Evolutionary conservation across 2,797 vertebrate species (phyloP), one percentile per base, ranked within the genome.

Genomic region (Fundulus diaphanus): DNA sequence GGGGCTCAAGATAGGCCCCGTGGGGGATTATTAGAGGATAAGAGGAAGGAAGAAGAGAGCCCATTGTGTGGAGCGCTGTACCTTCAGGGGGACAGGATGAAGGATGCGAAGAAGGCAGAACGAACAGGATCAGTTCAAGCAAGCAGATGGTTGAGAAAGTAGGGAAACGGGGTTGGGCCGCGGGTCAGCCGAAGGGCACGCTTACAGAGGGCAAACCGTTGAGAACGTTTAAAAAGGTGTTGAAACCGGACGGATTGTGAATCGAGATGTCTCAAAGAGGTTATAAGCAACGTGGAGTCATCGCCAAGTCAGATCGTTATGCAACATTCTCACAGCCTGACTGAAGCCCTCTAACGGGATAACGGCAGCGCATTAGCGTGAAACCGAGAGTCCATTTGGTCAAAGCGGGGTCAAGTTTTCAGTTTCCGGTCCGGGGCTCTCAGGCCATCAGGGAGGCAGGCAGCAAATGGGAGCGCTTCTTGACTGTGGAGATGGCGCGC

Each of bases 11-110:
- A 85, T 72, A 48, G 79, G 83, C 73, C 82, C 76, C 27, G 51
- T 74, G 59, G 69, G 87, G 89, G 88, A 22, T 91, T 87, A 90
- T 91, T 87, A 90, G 65, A 42, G 42, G 78, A 84, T 78, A 72
- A 72, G 76, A 68, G 56, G 48, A 66, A 78, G 78, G 73, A 68
- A 75, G 37, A 61, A 68, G 81, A 69, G 59, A 0, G 49, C 27
- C 69, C 52, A 66, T 79, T 85, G 73, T 81, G 72, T 70, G 49
- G 78, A 79, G 66, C 68, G 76, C 66, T 63, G 11, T 37, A 29
- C 42, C 67, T 80, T 49, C 48, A 51, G 73, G 82, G 57, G 16
- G 20, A 65, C 48, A 5, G 51, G 18, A 51, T 59, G 66, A 72
- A 57, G 29, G 71, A 65, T 70, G 80, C 40, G 48, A 42, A 46